Percentiles rank a stretch among this genome's conserved stretches.
phyloP scores from a whole-genome alignment of 2,797 vertebrate species.

The Nannoperca australis region DNA sequence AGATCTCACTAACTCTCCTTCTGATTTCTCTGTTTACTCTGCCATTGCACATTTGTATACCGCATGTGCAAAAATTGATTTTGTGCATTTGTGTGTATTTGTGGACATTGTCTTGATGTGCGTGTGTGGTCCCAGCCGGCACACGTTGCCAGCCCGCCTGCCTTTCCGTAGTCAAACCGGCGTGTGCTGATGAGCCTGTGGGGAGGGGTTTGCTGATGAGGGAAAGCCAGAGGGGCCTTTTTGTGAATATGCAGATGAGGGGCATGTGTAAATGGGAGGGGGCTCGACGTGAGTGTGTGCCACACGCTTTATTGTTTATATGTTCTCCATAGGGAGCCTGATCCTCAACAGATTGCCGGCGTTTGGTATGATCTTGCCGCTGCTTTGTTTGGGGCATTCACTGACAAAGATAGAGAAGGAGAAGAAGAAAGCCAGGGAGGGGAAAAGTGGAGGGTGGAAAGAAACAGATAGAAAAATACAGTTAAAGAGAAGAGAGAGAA shows the following conservation, averaged over 20 bases:
- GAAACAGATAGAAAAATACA: constrained; percentile 77
- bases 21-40: constrained; percentile 78
- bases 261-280: constrained; percentile 87
- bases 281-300: constrained; percentile 85
- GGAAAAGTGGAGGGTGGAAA: constrained; percentile 39
- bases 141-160: constrained; percentile 74
- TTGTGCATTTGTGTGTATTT: constrained; percentile 74
- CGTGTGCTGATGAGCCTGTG: constrained; percentile 85
- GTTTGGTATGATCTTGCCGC: constrained; percentile 88
- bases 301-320: constrained; percentile 91
- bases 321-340: constrained; percentile 88
- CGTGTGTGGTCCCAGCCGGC: constrained; percentile 77
- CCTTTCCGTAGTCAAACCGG: constrained; percentile 78
- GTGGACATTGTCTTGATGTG: constrained; percentile 46
- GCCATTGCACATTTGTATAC: constrained; percentile 75
- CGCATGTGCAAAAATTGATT: constrained; percentile 72
- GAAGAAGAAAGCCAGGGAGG: constrained; percentile 66
- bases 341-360: constrained; percentile 91
- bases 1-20: constrained; percentile 79
- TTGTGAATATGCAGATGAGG: constrained; percentile 89
- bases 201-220: constrained; percentile 86
- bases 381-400: constrained; percentile 82
- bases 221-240: constrained; percentile 84
- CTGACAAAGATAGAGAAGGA: constrained; percentile 79
- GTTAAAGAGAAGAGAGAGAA: constrained; percentile 72